These are phyloP conservation scores for Parotia lawesii DNA, from an alignment of 2,113 vertebrate species.

Conservation along the genomic window DNA sequence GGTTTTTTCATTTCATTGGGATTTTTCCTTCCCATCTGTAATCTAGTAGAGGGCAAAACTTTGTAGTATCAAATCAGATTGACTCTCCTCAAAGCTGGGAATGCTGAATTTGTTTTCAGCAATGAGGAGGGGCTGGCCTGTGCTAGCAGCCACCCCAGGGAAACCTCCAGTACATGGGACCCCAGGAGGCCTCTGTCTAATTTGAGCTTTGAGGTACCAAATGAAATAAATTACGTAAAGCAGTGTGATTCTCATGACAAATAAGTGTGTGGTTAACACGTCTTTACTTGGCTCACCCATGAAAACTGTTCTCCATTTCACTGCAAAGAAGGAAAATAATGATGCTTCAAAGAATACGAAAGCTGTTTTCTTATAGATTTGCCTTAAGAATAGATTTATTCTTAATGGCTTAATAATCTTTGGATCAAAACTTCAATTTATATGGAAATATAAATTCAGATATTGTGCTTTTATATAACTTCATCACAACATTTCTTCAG, in stretches of 20 bases:
- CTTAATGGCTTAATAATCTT: background rate
- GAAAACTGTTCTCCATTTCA: background rate
- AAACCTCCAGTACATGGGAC: background rate
- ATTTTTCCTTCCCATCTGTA: background rate
- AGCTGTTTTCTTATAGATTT: background rate
- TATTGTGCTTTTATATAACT: background rate
- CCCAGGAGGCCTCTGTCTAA: background rate
- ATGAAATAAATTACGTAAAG: background rate
- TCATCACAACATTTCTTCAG: background rate
- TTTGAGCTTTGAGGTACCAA: background rate
- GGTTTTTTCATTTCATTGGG: accelerated
- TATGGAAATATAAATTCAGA: background rate
- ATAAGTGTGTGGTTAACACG: accelerated
- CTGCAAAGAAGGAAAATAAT: background rate
- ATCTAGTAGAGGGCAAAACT: background rate
- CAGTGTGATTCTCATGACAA: background rate
- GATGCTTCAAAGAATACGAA: background rate
- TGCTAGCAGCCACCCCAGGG: background rate
- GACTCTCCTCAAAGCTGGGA: background rate
- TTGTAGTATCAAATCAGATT: background rate
- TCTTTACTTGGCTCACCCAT: background rate
- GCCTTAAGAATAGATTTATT: background rate
- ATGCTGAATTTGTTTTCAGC: background rate
- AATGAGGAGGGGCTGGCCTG: background rate
- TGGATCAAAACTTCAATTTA: background rate